These are phyloP conservation scores for Margarornis squamiger DNA, from an alignment of 2,797 vertebrate genomes.

Conservation along the genomic window DNA sequence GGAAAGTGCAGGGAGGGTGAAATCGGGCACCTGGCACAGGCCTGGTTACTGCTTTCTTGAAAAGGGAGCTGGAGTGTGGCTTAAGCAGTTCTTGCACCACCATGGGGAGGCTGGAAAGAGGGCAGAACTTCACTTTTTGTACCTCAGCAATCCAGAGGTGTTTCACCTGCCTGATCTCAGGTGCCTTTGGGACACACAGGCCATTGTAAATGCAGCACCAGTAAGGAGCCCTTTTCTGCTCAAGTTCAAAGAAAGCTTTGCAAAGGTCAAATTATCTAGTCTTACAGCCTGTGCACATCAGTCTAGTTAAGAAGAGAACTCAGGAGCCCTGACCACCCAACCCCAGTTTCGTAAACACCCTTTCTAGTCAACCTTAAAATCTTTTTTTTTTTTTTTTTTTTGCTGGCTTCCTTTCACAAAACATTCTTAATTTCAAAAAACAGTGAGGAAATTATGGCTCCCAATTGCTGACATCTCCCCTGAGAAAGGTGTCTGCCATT, in stretches of 20 bases:
- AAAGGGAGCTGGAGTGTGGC: not conserved
- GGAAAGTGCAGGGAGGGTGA: not conserved
- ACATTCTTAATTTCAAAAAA: not conserved
- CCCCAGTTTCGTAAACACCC: not conserved
- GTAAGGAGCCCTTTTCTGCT: not conserved
- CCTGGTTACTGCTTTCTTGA: not conserved
- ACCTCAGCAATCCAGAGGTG: not conserved
- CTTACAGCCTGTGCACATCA: not conserved
- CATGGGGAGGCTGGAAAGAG: not conserved
- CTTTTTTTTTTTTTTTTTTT: not conserved
- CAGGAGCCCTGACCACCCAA: not conserved
- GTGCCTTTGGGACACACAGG: not conserved
- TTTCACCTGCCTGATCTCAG: not conserved
- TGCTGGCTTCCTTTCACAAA: not conserved
- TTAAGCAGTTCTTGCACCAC: not conserved
- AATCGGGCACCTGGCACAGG: not conserved
- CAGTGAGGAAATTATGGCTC: not conserved
- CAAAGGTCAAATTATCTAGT: not conserved
- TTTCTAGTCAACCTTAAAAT: not conserved
- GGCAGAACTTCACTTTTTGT: not conserved
- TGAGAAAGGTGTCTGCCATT: not conserved
- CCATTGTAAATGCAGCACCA: not conserved
- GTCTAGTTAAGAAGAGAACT: not conserved
- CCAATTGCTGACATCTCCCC: not conserved
- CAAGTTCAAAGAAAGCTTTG: not conserved